These are phyloP conservation scores for Pangasius mekongensis DNA, from an alignment of 2,797 vertebrate genomes.

Conservation along the genomic window DNA sequence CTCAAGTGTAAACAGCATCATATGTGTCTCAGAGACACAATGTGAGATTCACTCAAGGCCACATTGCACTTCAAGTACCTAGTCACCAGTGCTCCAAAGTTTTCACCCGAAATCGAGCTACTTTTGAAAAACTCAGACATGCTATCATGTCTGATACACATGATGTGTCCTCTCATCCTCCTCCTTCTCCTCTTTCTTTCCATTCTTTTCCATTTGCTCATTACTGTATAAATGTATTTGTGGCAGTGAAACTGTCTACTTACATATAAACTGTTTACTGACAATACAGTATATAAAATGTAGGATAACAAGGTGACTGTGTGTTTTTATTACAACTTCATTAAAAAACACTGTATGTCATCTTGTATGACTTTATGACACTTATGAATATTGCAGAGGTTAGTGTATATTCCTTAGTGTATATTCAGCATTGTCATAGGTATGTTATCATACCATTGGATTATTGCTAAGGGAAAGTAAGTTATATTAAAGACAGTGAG, in stretches of 20 bases:
- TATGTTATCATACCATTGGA: not conserved
- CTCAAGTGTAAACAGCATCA: not conserved
- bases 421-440: not conserved
- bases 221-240: not conserved
- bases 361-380: not conserved
- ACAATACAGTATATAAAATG: not conserved
- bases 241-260: not conserved
- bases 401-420: not conserved
- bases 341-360: not conserved
- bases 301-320: not conserved
- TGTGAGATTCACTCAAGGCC: not conserved
- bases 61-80: not conserved
- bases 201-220: not conserved
- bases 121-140: not conserved
- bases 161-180: not conserved
- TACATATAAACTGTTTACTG: not conserved
- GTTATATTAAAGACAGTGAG: not conserved
- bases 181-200: not conserved
- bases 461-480: not conserved
- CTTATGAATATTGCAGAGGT: not conserved
- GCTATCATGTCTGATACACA: not conserved
- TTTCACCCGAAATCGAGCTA: not conserved
- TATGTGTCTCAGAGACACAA: not conserved
- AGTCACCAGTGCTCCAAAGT: not conserved
- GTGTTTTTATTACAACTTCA: not conserved